phyloP scores from a whole-genome alignment of 1,140 invertebrate genomes.

The Neodiprion pinetum region DNA sequence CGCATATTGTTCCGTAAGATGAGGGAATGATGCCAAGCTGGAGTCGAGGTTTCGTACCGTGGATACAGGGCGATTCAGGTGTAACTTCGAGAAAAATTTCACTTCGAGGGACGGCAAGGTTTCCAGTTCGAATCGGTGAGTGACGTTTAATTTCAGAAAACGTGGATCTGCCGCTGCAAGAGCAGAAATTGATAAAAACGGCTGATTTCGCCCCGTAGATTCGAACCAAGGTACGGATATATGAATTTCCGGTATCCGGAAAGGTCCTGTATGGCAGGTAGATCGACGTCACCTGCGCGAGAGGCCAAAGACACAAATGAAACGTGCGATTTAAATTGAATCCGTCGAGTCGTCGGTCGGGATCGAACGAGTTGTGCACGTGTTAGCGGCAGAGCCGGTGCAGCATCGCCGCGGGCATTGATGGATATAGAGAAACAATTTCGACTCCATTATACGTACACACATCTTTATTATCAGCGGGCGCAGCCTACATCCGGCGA shows the following conservation, averaged over 20 bases:
- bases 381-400: constrained; percentile 23
- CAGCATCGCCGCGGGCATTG: constrained; percentile 43
- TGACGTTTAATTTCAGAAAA: background rate
- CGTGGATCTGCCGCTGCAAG: background rate
- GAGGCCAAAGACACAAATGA: constrained; percentile 52
- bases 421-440: constrained; percentile 62
- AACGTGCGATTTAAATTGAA: constrained; percentile 55
- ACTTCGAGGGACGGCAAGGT: background rate
- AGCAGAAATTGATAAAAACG: no score
- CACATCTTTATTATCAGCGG: constrained; percentile 55
- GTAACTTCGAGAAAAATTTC: no score
- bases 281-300: no score
- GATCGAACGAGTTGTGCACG: background rate
- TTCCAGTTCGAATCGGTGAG: background rate
- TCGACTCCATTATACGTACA: constrained; percentile 55
- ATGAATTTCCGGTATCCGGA: no score
- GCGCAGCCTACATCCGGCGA: background rate
- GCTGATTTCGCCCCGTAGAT: background rate
- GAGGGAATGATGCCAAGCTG: background rate
- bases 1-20: no score
- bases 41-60: background rate
- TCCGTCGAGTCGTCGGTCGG: constrained; percentile 34
- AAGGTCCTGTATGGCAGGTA: no score
- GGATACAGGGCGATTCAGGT: no score
- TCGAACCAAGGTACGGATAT: constrained; percentile 3